Evolutionary conservation across 1,140 invertebrate species (phyloP), one percentile per base, ranked within the genome.

Genomic region (Aricia agestis): DNA sequence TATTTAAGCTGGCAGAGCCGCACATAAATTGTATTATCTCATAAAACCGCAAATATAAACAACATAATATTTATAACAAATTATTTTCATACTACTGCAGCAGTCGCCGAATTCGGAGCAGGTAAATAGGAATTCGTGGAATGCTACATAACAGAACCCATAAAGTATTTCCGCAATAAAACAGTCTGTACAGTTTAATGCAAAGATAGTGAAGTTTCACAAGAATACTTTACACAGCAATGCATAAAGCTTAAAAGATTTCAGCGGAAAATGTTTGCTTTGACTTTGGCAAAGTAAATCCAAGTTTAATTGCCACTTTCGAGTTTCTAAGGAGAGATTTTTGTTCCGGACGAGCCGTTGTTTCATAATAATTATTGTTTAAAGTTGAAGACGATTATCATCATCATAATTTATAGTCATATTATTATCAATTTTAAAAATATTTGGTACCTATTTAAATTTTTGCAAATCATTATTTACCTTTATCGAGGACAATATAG

Each of bases 221-320:
- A 19, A 19, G 19, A 31, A 63, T 11, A 63, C 10, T 63, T 63
- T 25, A 25, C 7, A 63, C 58, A 52, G 45, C 45, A 59, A 63
- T 19, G 17, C 59, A 25, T 11, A 63, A 19, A 63, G 59, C 59
- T 63, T 63, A 63, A 63, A 25, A 63, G 59, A 63, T 63, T 63
- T 7, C 59, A 63, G 59, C 9, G 19, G 18, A 19, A 63, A 25
- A 25, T 59, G 17, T 18, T 25, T 19, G 10, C 59, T 63, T 63
- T 63, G 19, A 63, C 59, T 63, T 63, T 63, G 59, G 17, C 10
- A 19, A 63, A 63, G 59, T 63, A 31, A 63, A 63, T 63, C 59
- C 17, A 63, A 63, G 18, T 63, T 63, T 63, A 19, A 63, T 63
- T 63, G 59, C 59, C 59, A 9, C 59, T 63, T 59, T 18, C 11